A percentile compares a stretch with the other conserved stretches of the same genome.
phyloP scores from a whole-genome alignment of 2,888 invertebrate genomes.

The Lasioglossum malachurum region DNA sequence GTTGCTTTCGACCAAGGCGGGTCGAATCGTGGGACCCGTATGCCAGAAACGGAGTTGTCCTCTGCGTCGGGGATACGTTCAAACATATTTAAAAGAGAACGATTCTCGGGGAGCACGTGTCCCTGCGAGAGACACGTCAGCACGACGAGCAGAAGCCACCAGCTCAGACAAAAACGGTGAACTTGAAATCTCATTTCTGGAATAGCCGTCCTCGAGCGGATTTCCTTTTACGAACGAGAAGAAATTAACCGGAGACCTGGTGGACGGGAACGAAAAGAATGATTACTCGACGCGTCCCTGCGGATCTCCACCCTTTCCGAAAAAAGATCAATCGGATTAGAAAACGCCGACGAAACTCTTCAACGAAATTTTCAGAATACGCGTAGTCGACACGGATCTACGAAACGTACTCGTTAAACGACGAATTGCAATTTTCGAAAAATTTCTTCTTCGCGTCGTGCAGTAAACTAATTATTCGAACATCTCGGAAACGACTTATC shows the following conservation, averaged over 20 bases:
- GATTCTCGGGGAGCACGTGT: neutral
- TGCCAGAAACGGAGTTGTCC: no score
- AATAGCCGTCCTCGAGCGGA: neutral
- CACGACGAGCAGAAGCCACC: slow-evolving; percentile 34
- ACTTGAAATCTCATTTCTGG: slow-evolving; percentile 42
- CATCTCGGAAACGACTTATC: no score
- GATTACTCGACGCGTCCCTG: neutral
- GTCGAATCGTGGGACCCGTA: no score
- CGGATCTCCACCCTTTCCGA: neutral
- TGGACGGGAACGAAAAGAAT: neutral
- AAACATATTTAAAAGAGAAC: no score
- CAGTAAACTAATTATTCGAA: neutral
- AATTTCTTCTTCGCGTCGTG: no score
- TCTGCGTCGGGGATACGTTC: no score
- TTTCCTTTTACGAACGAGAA: neutral
- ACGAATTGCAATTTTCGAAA: no score
- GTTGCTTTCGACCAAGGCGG: no score
- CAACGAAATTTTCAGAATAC: neutral
- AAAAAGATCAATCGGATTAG: neutral
- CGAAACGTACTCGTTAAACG: no score
- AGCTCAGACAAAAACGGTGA: slow-evolving; percentile 22
- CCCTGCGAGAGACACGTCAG: slow-evolving; percentile 36
- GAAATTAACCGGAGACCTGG: neutral
- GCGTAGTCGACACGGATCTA: no score
- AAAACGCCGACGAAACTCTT: neutral